phyloP scores from a whole-genome alignment of 2,888 invertebrate genomes.

The Megastigmus dorsalis region DNA sequence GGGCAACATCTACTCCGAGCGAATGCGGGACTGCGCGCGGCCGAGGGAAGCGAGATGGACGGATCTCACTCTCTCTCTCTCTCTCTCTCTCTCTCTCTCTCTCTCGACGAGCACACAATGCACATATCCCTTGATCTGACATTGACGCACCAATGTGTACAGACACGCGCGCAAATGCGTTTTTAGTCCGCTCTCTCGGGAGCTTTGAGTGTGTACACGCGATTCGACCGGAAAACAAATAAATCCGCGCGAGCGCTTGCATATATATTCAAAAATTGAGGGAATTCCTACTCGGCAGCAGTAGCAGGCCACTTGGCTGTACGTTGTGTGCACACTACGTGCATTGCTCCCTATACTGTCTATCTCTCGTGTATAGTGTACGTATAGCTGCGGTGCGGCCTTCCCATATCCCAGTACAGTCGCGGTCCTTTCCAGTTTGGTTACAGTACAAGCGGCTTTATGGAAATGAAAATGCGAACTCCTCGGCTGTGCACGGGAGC shows the following conservation, averaged over 20 bases:
- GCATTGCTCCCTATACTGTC: too few relatives aligned
- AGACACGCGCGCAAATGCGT: neutral
- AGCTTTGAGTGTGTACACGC: neutral
- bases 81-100: conserved; percentile 14
- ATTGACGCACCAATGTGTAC: conserved; percentile 3
- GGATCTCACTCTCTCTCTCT: conserved; percentile 11
- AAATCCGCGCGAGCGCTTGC: neutral
- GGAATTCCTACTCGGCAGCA: too few relatives aligned
- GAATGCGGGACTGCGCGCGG: neutral
- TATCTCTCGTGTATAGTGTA: too few relatives aligned
- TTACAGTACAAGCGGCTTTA: too few relatives aligned
- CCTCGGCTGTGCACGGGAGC: too few relatives aligned
- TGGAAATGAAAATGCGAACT: too few relatives aligned
- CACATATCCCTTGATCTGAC: conserved; percentile 24
- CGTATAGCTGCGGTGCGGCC: too few relatives aligned
- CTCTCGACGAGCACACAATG: neutral
- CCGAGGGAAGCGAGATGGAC: neutral
- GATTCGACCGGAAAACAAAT: conserved; percentile 4
- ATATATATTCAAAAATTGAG: conserved; percentile 8
- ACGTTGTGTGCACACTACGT: too few relatives aligned
- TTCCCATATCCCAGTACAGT: too few relatives aligned
- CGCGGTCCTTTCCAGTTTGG: too few relatives aligned
- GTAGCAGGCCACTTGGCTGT: too few relatives aligned
- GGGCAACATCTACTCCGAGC: too few relatives aligned
- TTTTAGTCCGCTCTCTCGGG: neutral